Conservation (phyloP, 2,888 invertebrate genomes). For the Athalia cordata region DNA sequence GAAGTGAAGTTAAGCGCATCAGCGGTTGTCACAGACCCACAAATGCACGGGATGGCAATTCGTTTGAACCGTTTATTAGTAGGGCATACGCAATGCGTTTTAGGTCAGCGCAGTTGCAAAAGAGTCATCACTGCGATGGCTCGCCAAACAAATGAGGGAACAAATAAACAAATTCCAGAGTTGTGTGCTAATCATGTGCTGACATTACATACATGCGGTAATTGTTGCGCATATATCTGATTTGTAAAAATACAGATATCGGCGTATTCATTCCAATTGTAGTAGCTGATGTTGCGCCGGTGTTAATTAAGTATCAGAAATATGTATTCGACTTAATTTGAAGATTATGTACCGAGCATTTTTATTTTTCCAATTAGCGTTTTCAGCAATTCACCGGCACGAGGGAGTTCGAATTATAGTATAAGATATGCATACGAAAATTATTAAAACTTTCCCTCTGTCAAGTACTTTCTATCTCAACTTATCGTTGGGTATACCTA, state of each 20-base stretch:
- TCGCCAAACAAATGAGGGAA: background rate
- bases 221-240: too few relatives aligned
- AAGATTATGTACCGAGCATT: too few relatives aligned
- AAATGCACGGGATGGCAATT: background rate
- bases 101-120: background rate
- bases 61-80: background rate
- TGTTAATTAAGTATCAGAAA: too few relatives aligned
- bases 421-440: constrained; percentile 30
- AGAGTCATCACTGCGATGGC: background rate
- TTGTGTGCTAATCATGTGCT: background rate
- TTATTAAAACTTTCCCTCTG: constrained; percentile 31
- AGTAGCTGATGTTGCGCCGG: too few relatives aligned
- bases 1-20: background rate
- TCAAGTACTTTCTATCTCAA: constrained; percentile 30
- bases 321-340: too few relatives aligned
- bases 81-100: background rate
- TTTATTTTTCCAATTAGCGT: background rate
- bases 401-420: constrained; percentile 14
- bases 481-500: background rate
- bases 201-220: background rate
- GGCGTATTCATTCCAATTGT: too few relatives aligned
- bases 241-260: too few relatives aligned
- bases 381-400: background rate
- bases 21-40: background rate
- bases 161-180: background rate